These are phyloP conservation scores for Chloroceryle amazona DNA, from an alignment of 2,797 vertebrate genomes.

Conservation along the genomic window DNA sequence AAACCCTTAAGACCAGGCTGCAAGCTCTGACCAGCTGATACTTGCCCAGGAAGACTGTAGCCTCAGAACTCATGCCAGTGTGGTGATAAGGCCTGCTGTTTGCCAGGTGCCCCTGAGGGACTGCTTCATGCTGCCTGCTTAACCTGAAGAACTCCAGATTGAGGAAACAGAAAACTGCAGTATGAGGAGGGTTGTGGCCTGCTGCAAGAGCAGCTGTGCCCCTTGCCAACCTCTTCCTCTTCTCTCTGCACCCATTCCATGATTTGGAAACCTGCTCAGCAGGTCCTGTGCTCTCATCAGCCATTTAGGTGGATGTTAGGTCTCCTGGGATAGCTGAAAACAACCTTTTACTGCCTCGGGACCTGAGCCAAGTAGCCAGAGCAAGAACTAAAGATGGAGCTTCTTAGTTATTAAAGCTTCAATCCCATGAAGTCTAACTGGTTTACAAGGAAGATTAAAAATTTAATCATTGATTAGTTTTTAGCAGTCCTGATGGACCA, in stretches of 20 bases:
- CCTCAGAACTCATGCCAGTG: slow-evolving; percentile 20
- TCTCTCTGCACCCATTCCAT: not conserved
- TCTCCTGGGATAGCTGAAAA: slow-evolving; percentile 8
- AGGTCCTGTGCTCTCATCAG: not conserved
- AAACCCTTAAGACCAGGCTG: slow-evolving; percentile 1
- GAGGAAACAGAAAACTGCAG: not conserved
- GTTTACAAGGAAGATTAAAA: not conserved
- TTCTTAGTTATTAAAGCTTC: not conserved
- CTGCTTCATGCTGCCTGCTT: not conserved
- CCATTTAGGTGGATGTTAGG: not conserved
- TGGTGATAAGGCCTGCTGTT: not conserved
- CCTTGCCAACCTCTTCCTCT: not conserved
- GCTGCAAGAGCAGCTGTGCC: not conserved
- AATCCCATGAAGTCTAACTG: not conserved
- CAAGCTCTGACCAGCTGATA: not conserved
- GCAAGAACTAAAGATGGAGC: not conserved
- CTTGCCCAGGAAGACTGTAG: slow-evolving; percentile 1
- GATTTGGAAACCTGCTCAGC: slow-evolving; percentile 1
- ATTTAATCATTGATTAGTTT: not conserved
- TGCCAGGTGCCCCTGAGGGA: not conserved
- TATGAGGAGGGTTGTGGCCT: not conserved
- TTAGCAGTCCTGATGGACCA: not conserved
- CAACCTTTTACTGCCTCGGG: not conserved
- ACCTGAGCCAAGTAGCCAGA: not conserved
- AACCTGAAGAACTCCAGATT: not conserved